phyloP scores from a whole-genome alignment of 2,797 vertebrate genomes.

The Ctenosaura bakeri region DNA sequence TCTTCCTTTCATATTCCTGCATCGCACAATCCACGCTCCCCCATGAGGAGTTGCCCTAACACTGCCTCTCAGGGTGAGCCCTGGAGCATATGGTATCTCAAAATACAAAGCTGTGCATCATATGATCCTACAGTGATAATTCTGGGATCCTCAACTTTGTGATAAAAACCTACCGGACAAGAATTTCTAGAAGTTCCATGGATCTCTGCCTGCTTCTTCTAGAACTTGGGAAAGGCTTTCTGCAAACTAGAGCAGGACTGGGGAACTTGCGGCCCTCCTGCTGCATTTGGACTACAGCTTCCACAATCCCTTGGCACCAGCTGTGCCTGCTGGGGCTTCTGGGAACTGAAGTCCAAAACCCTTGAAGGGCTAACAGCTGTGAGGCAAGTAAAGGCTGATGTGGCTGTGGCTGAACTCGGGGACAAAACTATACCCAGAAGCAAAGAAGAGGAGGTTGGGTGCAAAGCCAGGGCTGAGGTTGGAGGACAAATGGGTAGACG shows the following conservation, averaged over 20 bases:
- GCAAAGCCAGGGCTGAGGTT: background rate
- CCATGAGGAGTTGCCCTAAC: fast-evolving
- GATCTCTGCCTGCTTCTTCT: background rate
- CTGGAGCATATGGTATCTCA: background rate
- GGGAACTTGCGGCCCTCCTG: background rate
- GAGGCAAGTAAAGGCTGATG: background rate
- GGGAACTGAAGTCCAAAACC: no score
- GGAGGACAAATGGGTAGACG: background rate
- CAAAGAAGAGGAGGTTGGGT: background rate
- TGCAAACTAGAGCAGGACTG: background rate
- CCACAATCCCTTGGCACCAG: no score
- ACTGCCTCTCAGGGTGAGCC: background rate
- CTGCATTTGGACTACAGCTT: no score
- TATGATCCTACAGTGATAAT: no score
- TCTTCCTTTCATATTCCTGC: background rate
- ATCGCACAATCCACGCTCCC: conserved; percentile 5
- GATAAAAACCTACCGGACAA: background rate
- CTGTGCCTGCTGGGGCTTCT: no score
- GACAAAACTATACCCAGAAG: no score
- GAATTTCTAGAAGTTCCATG: background rate
- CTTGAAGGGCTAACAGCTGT: background rate
- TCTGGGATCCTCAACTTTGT: background rate
- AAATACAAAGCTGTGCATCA: background rate
- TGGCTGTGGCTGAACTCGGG: background rate
- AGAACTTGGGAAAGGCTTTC: background rate